Evolutionary conservation across 2,888 invertebrate genomes (phyloP), one percentile per base, ranked within the genome.

Genomic region (Pammene fasciana): DNA sequence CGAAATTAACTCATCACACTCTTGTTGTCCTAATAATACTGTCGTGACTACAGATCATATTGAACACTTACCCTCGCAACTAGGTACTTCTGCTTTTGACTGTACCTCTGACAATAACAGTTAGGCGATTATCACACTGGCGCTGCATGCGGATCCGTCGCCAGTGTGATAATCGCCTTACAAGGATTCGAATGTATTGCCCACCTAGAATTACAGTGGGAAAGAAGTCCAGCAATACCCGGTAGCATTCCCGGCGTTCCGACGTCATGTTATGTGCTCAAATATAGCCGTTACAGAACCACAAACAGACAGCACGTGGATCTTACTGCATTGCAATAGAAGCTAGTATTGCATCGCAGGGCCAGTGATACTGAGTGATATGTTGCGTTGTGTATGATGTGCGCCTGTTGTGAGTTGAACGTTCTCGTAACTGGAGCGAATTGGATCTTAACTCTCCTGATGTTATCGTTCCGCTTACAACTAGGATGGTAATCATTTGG

Each of bases 361-460:
- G 18, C 38, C 0, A 36, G 8, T 14, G 60, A 7, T 10, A 11
- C 18, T 18, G n/a, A 50, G 16, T 61, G 26, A 26, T 26, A 4
- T 16, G 43, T 38, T 46, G 57, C 43, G 59, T 9, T 43, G 62
- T 59, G 50, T 60, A 50, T 60, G 26, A 26, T 60, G 38, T 60
- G 52, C 59, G 66, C 16, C 48, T 60, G 54, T 36, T 16, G 59
- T 16, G 68, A 50, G 68, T 57, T 64, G 68, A 64, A 68, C 50
- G 68, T 36, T 50, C 64, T 50, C 16, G 57, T 64, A 64, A 64
- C 64, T 64, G 64, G 56, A 52, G 13, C 50, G 50, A 68, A 68
- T 68, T 68, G 57, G 68, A 64, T 62, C 26, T 64, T 68, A 67
- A 68, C 68, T 18, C 64, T 16, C 55, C 14, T 52, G 56, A 64